Percentiles rank a stretch among this genome's conserved stretches.
These are phyloP conservation scores for Plusia festucae DNA, from an alignment of 2,888 invertebrate species.

Conservation along the genomic window DNA sequence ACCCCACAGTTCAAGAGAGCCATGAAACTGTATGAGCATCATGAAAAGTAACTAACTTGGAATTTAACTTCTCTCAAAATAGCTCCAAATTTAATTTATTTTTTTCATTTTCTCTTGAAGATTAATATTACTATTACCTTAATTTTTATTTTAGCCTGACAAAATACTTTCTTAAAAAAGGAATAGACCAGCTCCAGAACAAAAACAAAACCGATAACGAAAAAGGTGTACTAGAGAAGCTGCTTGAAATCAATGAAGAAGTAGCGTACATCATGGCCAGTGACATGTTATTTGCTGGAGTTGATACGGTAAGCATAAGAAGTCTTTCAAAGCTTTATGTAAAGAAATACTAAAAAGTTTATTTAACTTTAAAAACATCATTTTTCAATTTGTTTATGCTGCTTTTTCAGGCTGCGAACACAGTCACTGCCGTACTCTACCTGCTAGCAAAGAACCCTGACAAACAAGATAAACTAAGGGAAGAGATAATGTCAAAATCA, in stretches of 20 bases:
- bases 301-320: conserved; percentile 90
- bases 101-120: not conserved
- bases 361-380: not conserved
- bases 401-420: conserved; percentile 86
- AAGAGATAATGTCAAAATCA: conserved; percentile 83
- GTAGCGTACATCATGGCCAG: conserved; percentile 91
- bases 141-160: conserved; percentile 30
- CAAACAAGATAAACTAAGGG: conserved; percentile 90
- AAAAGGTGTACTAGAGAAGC: conserved; percentile 90
- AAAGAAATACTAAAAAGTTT: not conserved
- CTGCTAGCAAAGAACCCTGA: conserved; percentile 90
- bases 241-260: conserved; percentile 89
- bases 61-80: not conserved
- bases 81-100: not conserved
- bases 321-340: not conserved
- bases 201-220: conserved; percentile 68
- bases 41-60: conserved; percentile 67
- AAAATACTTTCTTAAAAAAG: conserved; percentile 59
- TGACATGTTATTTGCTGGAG: conserved; percentile 91
- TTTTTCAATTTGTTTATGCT: not conserved
- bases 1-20: conserved; percentile 72
- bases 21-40: conserved; percentile 74
- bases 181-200: conserved; percentile 65
- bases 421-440: conserved; percentile 88
- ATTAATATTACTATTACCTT: not conserved